Base-by-base conservation (phyloP, 1,140 invertebrate species). In the Psix sp. region DNA sequence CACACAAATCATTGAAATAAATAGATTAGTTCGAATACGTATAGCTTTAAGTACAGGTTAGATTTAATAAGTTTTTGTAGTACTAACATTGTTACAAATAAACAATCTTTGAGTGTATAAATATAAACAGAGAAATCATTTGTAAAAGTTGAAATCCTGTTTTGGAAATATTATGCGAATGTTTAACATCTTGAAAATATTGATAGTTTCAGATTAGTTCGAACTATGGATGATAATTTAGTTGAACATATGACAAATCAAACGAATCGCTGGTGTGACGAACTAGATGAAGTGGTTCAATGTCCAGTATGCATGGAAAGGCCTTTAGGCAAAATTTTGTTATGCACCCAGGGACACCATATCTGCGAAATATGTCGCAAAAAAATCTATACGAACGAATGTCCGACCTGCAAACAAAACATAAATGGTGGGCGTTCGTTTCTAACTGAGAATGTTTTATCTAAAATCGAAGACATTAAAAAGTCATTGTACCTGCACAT, bases 241-340 rank as follows among this genome's bases (percentile, higher is more conserved):
- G 3, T 24, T 0, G 35, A 42, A 16, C 15, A 17, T 1, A 33
- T 62, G 17, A 36, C 9, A 0, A 42, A 26, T 5, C 38, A 54
- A 16, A 39, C 39, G 3, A 13, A 24, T n/a, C 51, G 42, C 6
- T 78, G 76, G 70, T 77, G 51, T 3, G 57, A 76, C 0, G 46
- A 78, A 14, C 24, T 81, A 3, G 77, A 80, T 9, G 75, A 83
- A 10, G 16, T 80, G 10, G 21, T 82, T 0, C 59, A 81, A 40
- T 85, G 83, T 65, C 80, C 78, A 0, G 52, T 83, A 13, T 85
- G 81, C 29, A 57, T 76, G 18, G 76, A 82, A 7, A 59, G 43
- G 17, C 49, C 77, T 0, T 0, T 26, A 1, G 52, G 43, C 2
- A 56, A 52, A 4, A 74, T 79, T 4, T 17, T 67, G 1, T 72